Percentiles rank a stretch among this genome's conserved stretches.
phyloP scores from a whole-genome alignment of 2,113 vertebrate species.

The Corydoras maculifer region DNA sequence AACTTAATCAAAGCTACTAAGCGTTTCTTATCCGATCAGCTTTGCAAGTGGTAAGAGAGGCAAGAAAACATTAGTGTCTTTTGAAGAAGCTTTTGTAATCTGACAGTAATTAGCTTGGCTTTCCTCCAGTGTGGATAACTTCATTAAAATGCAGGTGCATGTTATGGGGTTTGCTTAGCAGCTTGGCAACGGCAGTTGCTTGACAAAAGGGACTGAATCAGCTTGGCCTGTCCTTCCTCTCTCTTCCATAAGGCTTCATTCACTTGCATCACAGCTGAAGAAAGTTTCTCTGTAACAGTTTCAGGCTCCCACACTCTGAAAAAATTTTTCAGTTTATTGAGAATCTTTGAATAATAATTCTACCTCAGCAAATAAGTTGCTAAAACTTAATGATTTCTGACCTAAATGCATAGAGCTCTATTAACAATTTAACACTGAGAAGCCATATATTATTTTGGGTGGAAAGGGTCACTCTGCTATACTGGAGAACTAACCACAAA shows the following conservation, averaged over 20 bases:
- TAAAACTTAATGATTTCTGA: too few species aligned
- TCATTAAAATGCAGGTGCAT: conserved; percentile 29
- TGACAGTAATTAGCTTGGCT: conserved; percentile 21
- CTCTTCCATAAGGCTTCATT: conserved; percentile 6
- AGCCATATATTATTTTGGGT: too few species aligned
- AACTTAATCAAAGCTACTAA: conserved; percentile 5
- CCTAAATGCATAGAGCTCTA: too few species aligned
- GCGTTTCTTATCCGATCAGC: conserved; percentile 7
- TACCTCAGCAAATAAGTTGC: too few species aligned
- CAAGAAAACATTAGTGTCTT: conserved; percentile 1
- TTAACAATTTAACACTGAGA: too few species aligned
- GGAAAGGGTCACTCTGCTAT: too few species aligned
- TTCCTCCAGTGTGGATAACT: conserved; percentile 5
- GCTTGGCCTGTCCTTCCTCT: neutral
- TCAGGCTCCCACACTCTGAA: too few species aligned
- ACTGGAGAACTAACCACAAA: too few species aligned
- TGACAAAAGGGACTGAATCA: conserved; percentile 26
- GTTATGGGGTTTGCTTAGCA: conserved; percentile 11
- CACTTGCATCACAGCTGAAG: conserved; percentile 21
- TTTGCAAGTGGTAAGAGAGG: neutral
- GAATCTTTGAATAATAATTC: neutral
- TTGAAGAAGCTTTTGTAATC: conserved; percentile 7
- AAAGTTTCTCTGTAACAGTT: conserved; percentile 8
- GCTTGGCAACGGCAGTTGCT: conserved; percentile 18
- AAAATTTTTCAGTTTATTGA: neutral